A percentile compares a stretch with the other conserved stretches of the same genome.
Conservation (phyloP, 2,888 invertebrate genomes). For the Cantharis rufa region DNA sequence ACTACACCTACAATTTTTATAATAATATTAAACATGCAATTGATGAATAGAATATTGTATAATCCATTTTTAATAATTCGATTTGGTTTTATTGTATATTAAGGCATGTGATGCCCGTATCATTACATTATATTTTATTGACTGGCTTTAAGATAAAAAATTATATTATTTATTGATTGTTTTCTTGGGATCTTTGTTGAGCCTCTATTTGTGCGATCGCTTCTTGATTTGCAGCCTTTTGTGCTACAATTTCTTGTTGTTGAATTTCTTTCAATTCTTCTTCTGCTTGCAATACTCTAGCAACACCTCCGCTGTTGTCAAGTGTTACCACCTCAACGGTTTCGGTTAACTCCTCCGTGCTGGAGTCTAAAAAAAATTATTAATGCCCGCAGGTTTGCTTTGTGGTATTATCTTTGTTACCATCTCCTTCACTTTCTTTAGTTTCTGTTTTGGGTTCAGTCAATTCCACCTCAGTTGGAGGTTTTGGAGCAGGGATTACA, state of each 20-base stretch:
- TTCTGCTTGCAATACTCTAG: neutral
- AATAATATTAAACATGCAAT: neutral
- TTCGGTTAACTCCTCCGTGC: neutral
- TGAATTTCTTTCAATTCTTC: neutral
- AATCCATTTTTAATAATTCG: neutral
- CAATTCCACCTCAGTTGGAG: slow-evolving; percentile 36
- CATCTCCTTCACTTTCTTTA: slow-evolving; percentile 43
- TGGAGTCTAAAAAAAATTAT: slow-evolving; percentile 19
- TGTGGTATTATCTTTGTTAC: slow-evolving; percentile 47
- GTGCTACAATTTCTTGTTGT: neutral
- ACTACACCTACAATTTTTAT: neutral
- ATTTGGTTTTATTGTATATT: neutral
- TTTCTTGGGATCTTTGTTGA: neutral
- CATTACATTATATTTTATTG: neutral
- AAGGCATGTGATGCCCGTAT: neutral
- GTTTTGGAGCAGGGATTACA: slow-evolving; percentile 24
- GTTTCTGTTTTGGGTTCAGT: slow-evolving; percentile 19
- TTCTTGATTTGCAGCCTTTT: neutral
- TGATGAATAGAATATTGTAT: neutral
- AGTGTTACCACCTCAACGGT: neutral
- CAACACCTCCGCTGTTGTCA: neutral
- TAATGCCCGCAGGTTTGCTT: neutral
- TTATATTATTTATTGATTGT: no score
- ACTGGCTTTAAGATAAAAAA: neutral
- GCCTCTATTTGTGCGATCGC: neutral